Evolutionary conservation across 2,888 invertebrate genomes (phyloP).

Genomic region (Tricholauxania praeusta): DNA sequence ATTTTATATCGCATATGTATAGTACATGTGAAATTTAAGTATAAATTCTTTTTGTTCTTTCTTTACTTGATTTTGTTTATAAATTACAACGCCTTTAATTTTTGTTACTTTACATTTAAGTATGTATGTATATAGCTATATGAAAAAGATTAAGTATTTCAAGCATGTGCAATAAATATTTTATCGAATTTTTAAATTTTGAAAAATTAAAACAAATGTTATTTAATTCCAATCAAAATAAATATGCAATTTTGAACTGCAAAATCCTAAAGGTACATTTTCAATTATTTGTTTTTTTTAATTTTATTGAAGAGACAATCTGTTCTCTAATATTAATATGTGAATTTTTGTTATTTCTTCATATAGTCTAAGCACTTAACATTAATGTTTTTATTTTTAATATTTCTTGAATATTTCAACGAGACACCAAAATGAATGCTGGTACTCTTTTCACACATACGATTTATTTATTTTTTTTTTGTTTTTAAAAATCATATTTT

Average conservation of each 20-base stretch:
- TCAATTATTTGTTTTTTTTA: conserved; percentile 35
- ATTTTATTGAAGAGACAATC: conserved; percentile 39
- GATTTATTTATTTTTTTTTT: conserved; percentile 2
- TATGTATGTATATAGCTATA: too few species aligned
- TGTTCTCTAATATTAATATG: conserved; percentile 1
- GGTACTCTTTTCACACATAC: conserved; percentile 4
- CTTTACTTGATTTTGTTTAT: conserved; percentile 39
- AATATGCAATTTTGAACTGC: conserved; percentile 66
- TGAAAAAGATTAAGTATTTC: too few species aligned
- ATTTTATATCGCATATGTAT: conserved; percentile 22
- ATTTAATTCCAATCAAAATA: conserved; percentile 29
- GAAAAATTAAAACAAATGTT: conserved; percentile 22
- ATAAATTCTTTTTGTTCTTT: conserved; percentile 42
- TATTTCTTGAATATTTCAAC: conserved; percentile 1
- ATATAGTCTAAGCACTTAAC: neutral
- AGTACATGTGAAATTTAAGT: conserved; percentile 20
- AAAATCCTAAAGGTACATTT: conserved; percentile 66
- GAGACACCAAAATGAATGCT: conserved; percentile 4
- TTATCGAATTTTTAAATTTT: conserved; percentile 33
- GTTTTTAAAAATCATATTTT: conserved; percentile 24
- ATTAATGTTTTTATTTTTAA: conserved; percentile 9
- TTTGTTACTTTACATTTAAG: too few species aligned
- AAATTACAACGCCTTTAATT: neutral
- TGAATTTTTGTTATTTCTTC: too few species aligned
- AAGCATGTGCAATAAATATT: conserved; percentile 15